Evolutionary conservation across 2,113 vertebrate species (phyloP), one percentile per base, ranked within the genome.

Genomic region (Serilophus lunatus): DNA sequence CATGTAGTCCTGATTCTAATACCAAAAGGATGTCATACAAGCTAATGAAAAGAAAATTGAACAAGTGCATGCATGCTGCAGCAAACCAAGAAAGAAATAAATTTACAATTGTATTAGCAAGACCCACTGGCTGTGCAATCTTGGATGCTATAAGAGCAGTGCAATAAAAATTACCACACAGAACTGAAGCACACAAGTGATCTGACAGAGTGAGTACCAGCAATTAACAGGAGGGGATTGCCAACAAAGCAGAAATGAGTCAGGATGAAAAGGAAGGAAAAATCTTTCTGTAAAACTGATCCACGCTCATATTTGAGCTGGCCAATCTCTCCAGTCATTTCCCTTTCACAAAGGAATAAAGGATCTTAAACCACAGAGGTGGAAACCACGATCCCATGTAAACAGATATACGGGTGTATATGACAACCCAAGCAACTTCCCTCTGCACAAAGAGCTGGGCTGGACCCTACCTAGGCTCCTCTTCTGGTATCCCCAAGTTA

Each of bases 11-110:
- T 63, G 64, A 90, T 74, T 94, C 75, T 45, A 88, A 85, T 51
- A 93, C 50, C 42, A 82, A 95, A 89, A 95, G 74, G 69, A 86
- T 53, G 63, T 93, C 75, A 85, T 45, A 88, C 14, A 78, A 88
- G 76, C 60, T 93, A 93, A 94, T 77, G 86, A 93, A 96, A 96
- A 82, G 76, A 92, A 90, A 95, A 93, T 51, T 80, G 77, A 94
- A 90, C 82, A 93, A 93, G 68, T 63, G 82, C 50, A 81, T 0
- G 0, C 86, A 60, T 56, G 79, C 75, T 82, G 68, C 79, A 78
- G 82, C 75, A 88, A 92, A 85, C 88, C 82, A 92, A 90, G 70
- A 86, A 88, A 93, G 47, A 93, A 89, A 90, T 38, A 74, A 38
- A 88, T 94, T 90, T 82, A 80, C 63, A 88, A 86, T 50, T 92